Evolutionary conservation across 2,113 vertebrate species (phyloP), one percentile per base, ranked within the genome.

Genomic region (Merops nubicus): DNA sequence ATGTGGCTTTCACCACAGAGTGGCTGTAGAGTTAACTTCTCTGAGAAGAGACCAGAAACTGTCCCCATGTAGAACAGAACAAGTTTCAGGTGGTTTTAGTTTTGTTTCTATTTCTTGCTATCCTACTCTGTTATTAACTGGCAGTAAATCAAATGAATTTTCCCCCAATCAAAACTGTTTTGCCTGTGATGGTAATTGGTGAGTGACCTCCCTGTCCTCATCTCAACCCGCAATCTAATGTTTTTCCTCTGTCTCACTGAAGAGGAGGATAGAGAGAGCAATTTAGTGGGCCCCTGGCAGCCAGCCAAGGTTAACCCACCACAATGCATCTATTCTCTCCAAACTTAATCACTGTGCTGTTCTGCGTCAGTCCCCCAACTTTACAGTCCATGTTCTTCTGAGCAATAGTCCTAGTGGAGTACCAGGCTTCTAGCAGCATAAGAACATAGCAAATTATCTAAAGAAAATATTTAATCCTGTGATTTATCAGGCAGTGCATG

Each of bases 161-260:
- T 42, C 2, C 6, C 3, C 2, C 4, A 31, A 0, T 0, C 1
- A 1, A 57, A 9, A 20, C 12, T 60, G 20, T 13, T 86, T 77
- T 59, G 43, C 12, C 36, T 2, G 2, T 22, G 13, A 33, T 45
- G 8, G 7, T 12, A 19, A 50, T 1, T 48, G 29, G 26, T 53
- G 29, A 75, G 15, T 56, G 14, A 40, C 40, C 18, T 26, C 26
- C 21, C 10, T 68, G 33, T 69, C 33, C 21, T 38, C 26, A 60
- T 28, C 26, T 60, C 26, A 60, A 33, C 25, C 34, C 33, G 26
- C 1, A 9, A 45, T 38, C 9, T 15, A 59, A 8, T 77, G 68
- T 77, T 68, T 45, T 77, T 48, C 3, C 33, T 4, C 7, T 43
- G 26, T 60, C 45, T 36, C 60, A 21, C 10, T 60, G 21, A 26